phyloP scores from a whole-genome alignment of 2,888 invertebrate genomes.

The Anthophora plumipes region DNA sequence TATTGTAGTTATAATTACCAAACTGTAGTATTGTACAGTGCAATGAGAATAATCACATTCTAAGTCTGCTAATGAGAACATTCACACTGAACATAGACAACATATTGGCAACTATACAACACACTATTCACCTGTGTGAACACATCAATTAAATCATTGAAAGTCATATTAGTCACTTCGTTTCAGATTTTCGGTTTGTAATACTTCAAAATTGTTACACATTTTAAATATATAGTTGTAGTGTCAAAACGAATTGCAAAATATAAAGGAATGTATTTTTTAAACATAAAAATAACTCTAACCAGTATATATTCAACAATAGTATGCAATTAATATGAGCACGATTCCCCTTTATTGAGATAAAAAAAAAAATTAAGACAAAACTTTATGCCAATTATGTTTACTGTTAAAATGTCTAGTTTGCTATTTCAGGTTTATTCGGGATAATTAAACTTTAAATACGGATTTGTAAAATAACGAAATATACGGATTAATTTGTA shows the following conservation, averaged over 20 bases:
- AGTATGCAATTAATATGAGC: slow-evolving; percentile 56
- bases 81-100: slow-evolving; percentile 14
- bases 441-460: slow-evolving; percentile 12
- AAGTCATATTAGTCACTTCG: slow-evolving; percentile 30
- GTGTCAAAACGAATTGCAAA: slow-evolving; percentile 66
- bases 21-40: slow-evolving; percentile 11
- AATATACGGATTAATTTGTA: slow-evolving; percentile 13
- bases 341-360: slow-evolving; percentile 62
- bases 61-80: slow-evolving; percentile 16
- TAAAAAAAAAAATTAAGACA: slow-evolving; percentile 22
- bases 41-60: slow-evolving; percentile 34
- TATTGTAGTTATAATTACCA: slow-evolving; percentile 34
- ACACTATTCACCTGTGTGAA: slow-evolving; percentile 24
- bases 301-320: slow-evolving; percentile 52
- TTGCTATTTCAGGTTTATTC: slow-evolving; percentile 29
- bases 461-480: slow-evolving; percentile 28
- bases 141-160: slow-evolving; percentile 19
- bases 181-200: slow-evolving; percentile 39
- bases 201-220: slow-evolving; percentile 72
- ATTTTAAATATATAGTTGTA: slow-evolving; percentile 57
- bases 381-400: slow-evolving; percentile 29
- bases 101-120: slow-evolving; percentile 37
- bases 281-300: slow-evolving; percentile 59
- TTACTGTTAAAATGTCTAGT: slow-evolving; percentile 32
- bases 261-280: slow-evolving; percentile 72